Evolutionary conservation across 2,888 invertebrate genomes (phyloP), one percentile per base, ranked within the genome.

Genomic region (Heliconius aoede): DNA sequence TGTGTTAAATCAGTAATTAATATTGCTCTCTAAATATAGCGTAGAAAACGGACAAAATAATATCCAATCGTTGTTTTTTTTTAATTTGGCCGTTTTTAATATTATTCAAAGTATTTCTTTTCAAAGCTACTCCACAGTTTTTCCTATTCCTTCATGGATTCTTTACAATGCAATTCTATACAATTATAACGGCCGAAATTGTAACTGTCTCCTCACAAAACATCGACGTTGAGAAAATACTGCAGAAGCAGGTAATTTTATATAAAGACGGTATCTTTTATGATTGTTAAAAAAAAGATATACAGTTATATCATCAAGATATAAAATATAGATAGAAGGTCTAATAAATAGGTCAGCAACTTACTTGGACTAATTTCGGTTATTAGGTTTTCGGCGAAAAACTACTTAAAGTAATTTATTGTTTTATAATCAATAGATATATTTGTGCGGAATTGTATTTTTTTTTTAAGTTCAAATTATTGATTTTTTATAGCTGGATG

Each of bases 141-240:
- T 83, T 78, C 79, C 86, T 86, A 89, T 86, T 82, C 76, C 82
- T 83, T 84, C 81, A 80, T 80, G 84, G 82, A 85, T 88, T 87
- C 86, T 85, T 85, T 86, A 90, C 90, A 93, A 92, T 89, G 89
- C 90, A 93, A 92, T 93, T 91, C 91, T 94, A 93, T 94, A 94
- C 93, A 94, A 94, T 94, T 94, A 94, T 94, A 94, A 94, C 94
- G 94, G 94, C 92, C 92, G 83, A 93, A 92, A 94, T 91, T 90
- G 93, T 94, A 94, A 94, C 94, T 92, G 93, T 94, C 91, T 90
- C 86, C 88, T 87, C 86, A 90, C 89, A 89, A 91, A 91, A 90
- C 88, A 89, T 87, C 86, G 87, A 89, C 84, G 85, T 86, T 88
- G 87, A 86, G 86, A 87, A 88, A 87, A 88, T 85, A 77, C 82